Evolutionary conservation across 1,140 invertebrate genomes (phyloP).

Genomic region (Drosophila kanapiae): DNA sequence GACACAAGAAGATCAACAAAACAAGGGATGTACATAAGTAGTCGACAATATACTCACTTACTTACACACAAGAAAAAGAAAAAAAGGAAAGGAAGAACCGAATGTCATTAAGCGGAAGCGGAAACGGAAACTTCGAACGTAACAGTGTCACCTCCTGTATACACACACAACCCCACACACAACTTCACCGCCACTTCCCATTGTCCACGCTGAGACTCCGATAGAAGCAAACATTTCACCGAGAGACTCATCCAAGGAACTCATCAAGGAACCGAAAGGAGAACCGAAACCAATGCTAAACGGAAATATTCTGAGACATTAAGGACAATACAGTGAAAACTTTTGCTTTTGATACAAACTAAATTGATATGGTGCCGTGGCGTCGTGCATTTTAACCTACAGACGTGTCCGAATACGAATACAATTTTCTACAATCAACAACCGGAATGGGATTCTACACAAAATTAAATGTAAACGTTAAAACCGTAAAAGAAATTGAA

Average conservation of each 20-base stretch:
- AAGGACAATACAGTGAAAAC: constrained; percentile 80
- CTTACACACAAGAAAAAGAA: constrained; percentile 10
- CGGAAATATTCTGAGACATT: constrained; percentile 79
- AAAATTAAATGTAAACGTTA: constrained; percentile 38
- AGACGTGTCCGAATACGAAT: constrained; percentile 64
- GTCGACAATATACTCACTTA: constrained; percentile 80
- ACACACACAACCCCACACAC: background rate
- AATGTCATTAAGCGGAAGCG: constrained; percentile 8
- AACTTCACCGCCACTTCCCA: constrained; percentile 57
- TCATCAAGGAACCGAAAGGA: constrained; percentile 43
- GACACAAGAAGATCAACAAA: constrained; percentile 78
- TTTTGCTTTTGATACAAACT: constrained; percentile 74
- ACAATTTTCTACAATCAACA: constrained; percentile 81
- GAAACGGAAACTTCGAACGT: constrained; percentile 22
- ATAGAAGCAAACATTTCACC: constrained; percentile 38
- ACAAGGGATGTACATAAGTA: constrained; percentile 85
- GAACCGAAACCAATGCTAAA: constrained; percentile 52
- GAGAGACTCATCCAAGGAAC: constrained; percentile 28
- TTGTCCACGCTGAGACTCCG: constrained; percentile 45
- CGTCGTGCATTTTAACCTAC: constrained; percentile 53
- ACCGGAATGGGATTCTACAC: constrained; percentile 43
- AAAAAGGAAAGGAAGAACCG: constrained; percentile 19
- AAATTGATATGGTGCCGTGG: constrained; percentile 43
- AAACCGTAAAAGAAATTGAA: constrained; percentile 49
- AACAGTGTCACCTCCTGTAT: constrained; percentile 31